Base-by-base conservation (phyloP, 2,888 invertebrate genomes). In the Parnassius orleans region DNA sequence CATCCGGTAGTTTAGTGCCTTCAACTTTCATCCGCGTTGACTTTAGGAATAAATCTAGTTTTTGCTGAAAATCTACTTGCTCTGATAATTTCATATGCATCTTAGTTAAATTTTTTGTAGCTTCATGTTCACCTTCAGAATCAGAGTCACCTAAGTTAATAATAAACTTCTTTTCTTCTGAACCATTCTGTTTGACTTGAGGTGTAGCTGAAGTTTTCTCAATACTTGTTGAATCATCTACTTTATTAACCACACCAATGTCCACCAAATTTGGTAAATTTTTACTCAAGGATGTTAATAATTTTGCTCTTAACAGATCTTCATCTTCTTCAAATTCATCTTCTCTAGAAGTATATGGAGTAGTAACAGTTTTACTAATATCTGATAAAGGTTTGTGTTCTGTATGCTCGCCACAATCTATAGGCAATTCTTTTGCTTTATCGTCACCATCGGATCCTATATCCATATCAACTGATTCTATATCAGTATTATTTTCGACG, bases 251-350 rank as follows among this genome's bases (percentile, higher is more conserved):
- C 57, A 79, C 62, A 66, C 74, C 79, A 55, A 83, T 73, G 63
- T 79, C 77, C 48, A 85, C 77, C 51, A 87, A 73, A 68, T 86
- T 85, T 57, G 92, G 89, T 60, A 93, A 85, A 78, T 93, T 93
- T 77, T 93, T 93, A 61, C 93, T 92, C 67, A 94, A 84, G 7
- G 93, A 93, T 57, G 93, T 93, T 68, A 94, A 81, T 60, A 94
- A 75, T 78, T 92, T 90, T 44, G 93, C 93, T 66, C 94, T 80
- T 66, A 94, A 83, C 57, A 93, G 86, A 77, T 94, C 94, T 76
- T 93, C 93, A 76, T 94, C 94, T 72, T 94, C 94, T 57, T 93
- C 93, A 63, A 90, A 69, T 69, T 90, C 88, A 68, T 89, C 89
- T 63, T 82, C 64, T 66, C 68, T 63, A 48, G 14, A 14, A 14